phyloP scores from a whole-genome alignment of 2,113 vertebrate genomes.

The Notechis scutatus region DNA sequence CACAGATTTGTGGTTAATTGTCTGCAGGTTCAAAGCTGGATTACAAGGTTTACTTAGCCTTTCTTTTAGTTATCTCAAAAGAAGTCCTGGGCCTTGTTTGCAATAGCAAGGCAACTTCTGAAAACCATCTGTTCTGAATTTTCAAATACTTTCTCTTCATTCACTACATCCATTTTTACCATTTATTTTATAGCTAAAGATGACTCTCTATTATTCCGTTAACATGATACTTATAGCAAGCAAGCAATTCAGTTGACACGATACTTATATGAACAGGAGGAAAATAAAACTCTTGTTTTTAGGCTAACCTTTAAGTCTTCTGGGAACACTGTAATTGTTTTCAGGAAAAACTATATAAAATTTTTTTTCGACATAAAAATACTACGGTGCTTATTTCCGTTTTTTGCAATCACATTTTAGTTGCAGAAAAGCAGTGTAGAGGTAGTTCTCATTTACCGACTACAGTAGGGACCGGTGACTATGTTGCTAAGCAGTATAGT shows the following conservation, averaged over 20 bases:
- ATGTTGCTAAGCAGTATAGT: background rate
- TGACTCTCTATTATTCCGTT: background rate
- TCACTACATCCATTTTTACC: background rate
- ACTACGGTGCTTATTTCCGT: background rate
- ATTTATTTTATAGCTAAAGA: background rate
- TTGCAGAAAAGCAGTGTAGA: background rate
- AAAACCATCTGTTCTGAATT: conserved; percentile 57
- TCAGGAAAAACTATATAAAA: background rate
- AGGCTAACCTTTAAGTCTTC: background rate
- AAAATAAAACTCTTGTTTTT: background rate
- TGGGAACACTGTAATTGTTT: background rate
- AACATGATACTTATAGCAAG: background rate
- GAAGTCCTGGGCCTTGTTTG: conserved; percentile 27
- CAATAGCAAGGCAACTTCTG: conserved; percentile 45
- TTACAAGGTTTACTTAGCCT: background rate
- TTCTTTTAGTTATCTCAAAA: background rate
- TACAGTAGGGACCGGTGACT: background rate
- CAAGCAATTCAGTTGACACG: background rate
- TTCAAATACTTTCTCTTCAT: conserved; percentile 48
- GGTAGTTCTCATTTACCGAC: background rate
- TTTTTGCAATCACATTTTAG: background rate
- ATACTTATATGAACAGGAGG: background rate
- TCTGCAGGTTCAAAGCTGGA: background rate
- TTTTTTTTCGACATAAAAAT: background rate
- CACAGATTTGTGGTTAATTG: background rate